A percentile compares a stretch with the other conserved stretches of the same genome.
Conservation (phyloP, 1,140 invertebrate species). For the Geopemphigus sp. region DNA sequence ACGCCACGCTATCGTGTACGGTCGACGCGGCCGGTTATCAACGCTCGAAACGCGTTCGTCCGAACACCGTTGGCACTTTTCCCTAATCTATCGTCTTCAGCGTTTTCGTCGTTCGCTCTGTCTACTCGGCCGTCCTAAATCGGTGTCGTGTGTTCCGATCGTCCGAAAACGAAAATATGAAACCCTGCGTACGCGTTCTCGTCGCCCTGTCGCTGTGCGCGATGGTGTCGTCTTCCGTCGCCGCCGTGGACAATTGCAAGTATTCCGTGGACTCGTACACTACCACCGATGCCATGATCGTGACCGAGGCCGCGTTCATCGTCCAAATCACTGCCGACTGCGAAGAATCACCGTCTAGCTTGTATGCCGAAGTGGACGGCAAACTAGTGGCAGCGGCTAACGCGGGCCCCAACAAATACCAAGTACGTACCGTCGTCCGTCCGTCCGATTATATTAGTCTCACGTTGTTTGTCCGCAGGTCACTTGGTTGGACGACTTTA, state of each 20-base stretch:
- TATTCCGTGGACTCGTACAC: slow-evolving; percentile 65
- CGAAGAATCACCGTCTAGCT: slow-evolving; percentile 64
- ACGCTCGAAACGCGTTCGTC: too few species aligned
- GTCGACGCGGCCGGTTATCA: slow-evolving; percentile 22
- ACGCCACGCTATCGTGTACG: too few species aligned
- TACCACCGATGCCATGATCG: slow-evolving; percentile 84
- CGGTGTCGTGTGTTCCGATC: too few species aligned
- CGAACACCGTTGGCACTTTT: slow-evolving; percentile 37
- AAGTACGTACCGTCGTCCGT: slow-evolving; percentile 72
- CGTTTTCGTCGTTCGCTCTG: neutral
- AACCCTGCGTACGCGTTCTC: neutral
- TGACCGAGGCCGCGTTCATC: slow-evolving; percentile 78
- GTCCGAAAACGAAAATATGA: neutral
- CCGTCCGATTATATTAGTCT: too few species aligned
- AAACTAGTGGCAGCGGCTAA: slow-evolving; percentile 76
- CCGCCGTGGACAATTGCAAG: slow-evolving; percentile 33
- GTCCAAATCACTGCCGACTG: slow-evolving; percentile 73
- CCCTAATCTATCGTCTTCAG: neutral
- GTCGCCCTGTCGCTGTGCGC: neutral
- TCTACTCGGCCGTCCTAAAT: too few species aligned
- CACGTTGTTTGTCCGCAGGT: slow-evolving; percentile 61
- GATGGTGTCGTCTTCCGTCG: neutral
- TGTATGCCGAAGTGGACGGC: slow-evolving; percentile 84
- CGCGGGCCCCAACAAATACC: slow-evolving; percentile 68
- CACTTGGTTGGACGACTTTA: slow-evolving; percentile 85